Evolutionary conservation across 2,797 vertebrate species (phyloP).

Genomic region (Alectoris magna): DNA sequence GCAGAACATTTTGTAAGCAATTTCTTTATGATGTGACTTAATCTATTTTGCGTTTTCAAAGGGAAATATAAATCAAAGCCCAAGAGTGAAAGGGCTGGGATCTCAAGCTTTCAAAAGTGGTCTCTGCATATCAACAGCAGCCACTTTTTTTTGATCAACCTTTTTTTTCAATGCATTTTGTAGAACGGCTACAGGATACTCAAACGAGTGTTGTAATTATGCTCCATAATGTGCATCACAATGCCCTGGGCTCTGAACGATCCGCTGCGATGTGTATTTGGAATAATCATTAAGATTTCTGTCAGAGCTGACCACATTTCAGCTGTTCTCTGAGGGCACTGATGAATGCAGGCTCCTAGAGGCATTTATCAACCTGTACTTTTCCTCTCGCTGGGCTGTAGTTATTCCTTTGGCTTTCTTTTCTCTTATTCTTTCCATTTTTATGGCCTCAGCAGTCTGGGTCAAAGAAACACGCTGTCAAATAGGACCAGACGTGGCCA

Average conservation of each 20-base stretch:
- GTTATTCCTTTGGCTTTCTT: not conserved
- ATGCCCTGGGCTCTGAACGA: not conserved
- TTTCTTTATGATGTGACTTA: slow-evolving; percentile 28
- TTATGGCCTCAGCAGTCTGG: not conserved
- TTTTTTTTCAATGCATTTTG: slow-evolving; percentile 16
- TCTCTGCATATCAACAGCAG: not conserved
- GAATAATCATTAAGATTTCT: slow-evolving; percentile 26
- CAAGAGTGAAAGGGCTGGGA: not conserved
- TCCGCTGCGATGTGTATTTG: not conserved
- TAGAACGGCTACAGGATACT: not conserved
- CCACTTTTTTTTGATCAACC: slow-evolving; percentile 14
- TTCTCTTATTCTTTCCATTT: not conserved
- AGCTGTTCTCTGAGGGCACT: not conserved
- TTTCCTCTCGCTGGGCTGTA: not conserved
- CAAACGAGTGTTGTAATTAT: slow-evolving; percentile 24
- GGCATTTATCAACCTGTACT: not conserved
- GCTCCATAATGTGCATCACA: not conserved
- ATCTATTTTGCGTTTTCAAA: slow-evolving; percentile 35
- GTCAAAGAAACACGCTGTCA: fast-evolving
- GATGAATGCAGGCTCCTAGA: not conserved
- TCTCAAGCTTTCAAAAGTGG: slow-evolving; percentile 12
- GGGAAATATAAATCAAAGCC: slow-evolving; percentile 29
- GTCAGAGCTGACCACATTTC: not conserved
- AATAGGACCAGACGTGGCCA: not conserved
- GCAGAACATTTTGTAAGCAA: slow-evolving; percentile 7